Base-by-base conservation (phyloP, 2,113 vertebrate species). In the Epinephelus fuscoguttatus region DNA sequence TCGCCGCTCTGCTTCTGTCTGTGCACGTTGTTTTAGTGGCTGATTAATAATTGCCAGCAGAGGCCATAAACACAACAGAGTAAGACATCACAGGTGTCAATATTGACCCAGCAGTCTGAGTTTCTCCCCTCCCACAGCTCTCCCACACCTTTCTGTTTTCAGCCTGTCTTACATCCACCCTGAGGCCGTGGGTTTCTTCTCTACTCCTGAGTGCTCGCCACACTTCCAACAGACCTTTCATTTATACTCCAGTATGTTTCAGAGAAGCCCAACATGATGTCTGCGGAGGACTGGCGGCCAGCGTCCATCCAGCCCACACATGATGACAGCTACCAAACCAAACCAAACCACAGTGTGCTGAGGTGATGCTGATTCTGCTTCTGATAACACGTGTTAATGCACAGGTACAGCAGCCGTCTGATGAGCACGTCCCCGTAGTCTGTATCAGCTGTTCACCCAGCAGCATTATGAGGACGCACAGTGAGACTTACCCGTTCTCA, bases 31-130 rank as follows among this genome's bases (percentile, higher is more conserved):
- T 80, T 84, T 90, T 30, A 79, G 56, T 27, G 18, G 33, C 37
- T 37, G 60, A 91, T 88, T 89, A 91, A 91, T 90, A 86, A 92
- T 84, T 90, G 30, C 88, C 68, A 88, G 81, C 52, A 60, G 59
- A 78, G 30, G 60, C 68, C 82, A 89, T 87, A 88, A 88, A 75
- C 30, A 80, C 86, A 78, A 68, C 55, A 23, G 42, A 74, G 73
- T 59, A 56, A 47, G 37, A 76, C 70, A 72, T 66, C 30, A 15
- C 11, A 21, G 66, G 61, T 67, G 68, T 86, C 81, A 88, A 89
- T 93, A 89, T 92, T 92, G 89, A 85, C 72, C 70, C 53, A 67
- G 69, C 27, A 49, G 70, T 49, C 68, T 15, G 27, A 33, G 72
- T 61, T 71, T 45, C 45, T 37, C 23, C 37, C n/a, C 60, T 40